Base-by-base conservation (phyloP, 2,888 invertebrate genomes). In the Carpatolechia fugitivella region DNA sequence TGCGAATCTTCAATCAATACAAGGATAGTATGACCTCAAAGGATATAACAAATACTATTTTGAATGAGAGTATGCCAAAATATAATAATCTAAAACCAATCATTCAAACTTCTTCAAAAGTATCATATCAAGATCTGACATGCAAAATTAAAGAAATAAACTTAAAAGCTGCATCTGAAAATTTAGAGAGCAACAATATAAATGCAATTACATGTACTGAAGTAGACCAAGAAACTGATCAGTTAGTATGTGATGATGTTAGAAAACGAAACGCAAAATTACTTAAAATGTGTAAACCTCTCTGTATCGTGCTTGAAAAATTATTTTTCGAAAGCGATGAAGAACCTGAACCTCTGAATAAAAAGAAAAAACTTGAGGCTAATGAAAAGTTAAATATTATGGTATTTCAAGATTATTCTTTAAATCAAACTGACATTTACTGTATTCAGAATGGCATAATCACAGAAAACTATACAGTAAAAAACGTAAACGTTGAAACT, bases 31-130 rank as follows among this genome's bases (percentile, higher is more conserved):
- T 47, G 3, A 16, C 24, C 7, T 53, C 56, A 4, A 36, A 54
- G 20, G 48, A 60, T 36, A 47, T 73, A 38, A 18, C 56, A 10
- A 31, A 55, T n/a, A 18, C 18, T n/a, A 62, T 68, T 46, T 30
- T 62, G 24, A 14, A 29, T 30, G 69, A 74, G 63, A 76, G 74
- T 48, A 72, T 62, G 60, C 72, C 72, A 16, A 57, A 14, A 11
- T 47, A 56, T 30, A 53, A 16, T n/a, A 29, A n/a, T 14, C 11
- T 16, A 31, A 47, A 47, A 20, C 14, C 47, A 6, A 5, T 13
- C 7, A 11, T 5, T 1, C 30, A 16, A 47, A 13, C 30, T 31
- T 16, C 6, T 47, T 31, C 47, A 16, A 11, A 31, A 5, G 13
- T 3, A 13, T 44, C 44, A 1, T 29, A 20, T 29, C 8, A 1